Evolutionary conservation across 2,888 invertebrate genomes (phyloP), one percentile per base, ranked within the genome.

Genomic region (Meganola albula): DNA sequence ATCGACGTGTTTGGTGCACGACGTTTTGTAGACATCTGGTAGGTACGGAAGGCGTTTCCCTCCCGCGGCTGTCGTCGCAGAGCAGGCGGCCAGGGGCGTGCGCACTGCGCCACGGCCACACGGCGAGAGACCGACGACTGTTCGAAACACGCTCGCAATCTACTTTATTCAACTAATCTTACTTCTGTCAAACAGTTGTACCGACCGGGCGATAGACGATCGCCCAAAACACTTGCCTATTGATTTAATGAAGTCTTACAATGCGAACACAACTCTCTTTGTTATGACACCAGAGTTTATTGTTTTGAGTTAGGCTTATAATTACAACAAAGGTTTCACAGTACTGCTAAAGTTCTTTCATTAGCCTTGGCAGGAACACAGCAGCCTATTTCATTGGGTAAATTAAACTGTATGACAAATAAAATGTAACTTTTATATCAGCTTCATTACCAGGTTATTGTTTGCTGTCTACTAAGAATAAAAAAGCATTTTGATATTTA

Each of bases 81-180:
- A 50, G 59, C 74, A 67, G 72, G 69, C 72, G 66, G 70, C 63
- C 70, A 61, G 69, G 72, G 72, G 74, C 75, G 74, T 79, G 79
- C 76, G 79, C 78, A 56, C 63, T 67, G 55, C 64, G 70, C 32
- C 47, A 27, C 72, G 50, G 59, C 53, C 76, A 70, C 82, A 77
- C 80, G 75, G 72, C 72, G 63, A 63, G 72, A 49, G 40, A 51
- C 53, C 56, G 45, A 28, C 11, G 29, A 32, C 48, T 41, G 53
- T 48, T 48, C 50, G 42, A 46, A 45, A 53, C 62, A 63, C 64
- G 64, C 58, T 68, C 61, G 64, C 73, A 72, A 74, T 78, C 71
- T 71, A 73, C 69, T 73, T 75, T 73, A 74, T 70, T 68, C 63
- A 61, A 67, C 68, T 73, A 74, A 75, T 76, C 67, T 70, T n/a